These are phyloP conservation scores for Otolemur garnettii DNA, from an alignment of 2,113 vertebrate species.

Conservation along the genomic window DNA sequence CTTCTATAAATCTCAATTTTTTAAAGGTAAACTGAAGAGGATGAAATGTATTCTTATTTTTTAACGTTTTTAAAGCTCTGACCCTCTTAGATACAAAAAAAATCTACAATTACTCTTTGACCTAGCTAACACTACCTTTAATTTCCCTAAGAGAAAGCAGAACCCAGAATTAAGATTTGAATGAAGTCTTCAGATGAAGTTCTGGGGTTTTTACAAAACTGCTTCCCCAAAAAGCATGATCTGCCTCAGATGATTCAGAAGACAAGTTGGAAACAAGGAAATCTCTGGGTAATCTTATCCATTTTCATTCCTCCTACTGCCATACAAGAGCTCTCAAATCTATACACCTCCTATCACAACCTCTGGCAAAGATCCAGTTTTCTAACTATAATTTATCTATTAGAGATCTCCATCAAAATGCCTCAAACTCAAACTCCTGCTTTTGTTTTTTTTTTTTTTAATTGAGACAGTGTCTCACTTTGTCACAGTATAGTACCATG, in stretches of 20 bases:
- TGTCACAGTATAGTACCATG: too few species aligned
- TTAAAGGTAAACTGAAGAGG: constrained; percentile 6
- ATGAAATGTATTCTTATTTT: constrained; percentile 1
- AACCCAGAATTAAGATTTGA: constrained; percentile 1
- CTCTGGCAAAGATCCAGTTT: constrained; percentile 46
- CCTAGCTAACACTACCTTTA: neutral
- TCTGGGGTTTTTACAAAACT: neutral
- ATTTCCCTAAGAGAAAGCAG: neutral
- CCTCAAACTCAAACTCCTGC: constrained; percentile 17
- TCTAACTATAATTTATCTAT: constrained; percentile 30
- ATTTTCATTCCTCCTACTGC: neutral
- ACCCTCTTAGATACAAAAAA: neutral
- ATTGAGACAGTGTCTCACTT: too few species aligned
- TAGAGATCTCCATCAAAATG: constrained; percentile 45
- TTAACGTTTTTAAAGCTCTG: constrained; percentile 21
- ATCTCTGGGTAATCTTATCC: neutral
- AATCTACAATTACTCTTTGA: neutral
- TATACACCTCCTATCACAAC: neutral
- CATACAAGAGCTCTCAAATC: neutral
- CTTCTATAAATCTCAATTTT: constrained; percentile 51
- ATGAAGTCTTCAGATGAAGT: constrained; percentile 35
- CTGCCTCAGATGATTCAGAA: neutral
- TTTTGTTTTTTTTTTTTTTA: too few species aligned
- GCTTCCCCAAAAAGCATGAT: neutral
- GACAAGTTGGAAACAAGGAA: neutral